Base-by-base conservation (phyloP, 2,888 invertebrate genomes). In the Kryphioiulus occultus region DNA sequence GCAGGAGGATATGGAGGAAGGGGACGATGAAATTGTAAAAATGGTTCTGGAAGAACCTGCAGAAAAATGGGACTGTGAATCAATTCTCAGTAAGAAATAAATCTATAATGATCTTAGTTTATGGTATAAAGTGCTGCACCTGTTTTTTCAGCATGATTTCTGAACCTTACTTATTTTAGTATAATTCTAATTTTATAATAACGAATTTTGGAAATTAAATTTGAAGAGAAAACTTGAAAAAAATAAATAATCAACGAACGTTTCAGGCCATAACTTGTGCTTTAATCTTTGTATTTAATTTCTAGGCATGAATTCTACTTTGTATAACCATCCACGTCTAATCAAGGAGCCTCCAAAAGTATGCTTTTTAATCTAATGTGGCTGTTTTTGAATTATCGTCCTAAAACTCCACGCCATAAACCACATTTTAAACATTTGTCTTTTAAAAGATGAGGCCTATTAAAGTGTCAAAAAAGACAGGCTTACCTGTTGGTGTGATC, bases 261-360 rank as follows among this genome's bases (percentile, higher is more conserved):
- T n/a, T n/a, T n/a, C n/a, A n/a, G n/a, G n/a, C n/a, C n/a, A n/a
- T n/a, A 1, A n/a, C 7, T 78, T 78, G 30, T 78, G 78, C 30
- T 78, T 26, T 15, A 26, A 15, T n/a, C 22, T 82, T 10, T n/a
- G n/a, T 82, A 5, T 26, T 83, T 83, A 83, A 53, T 47, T 84
- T 88, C 35, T 88, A 91, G 91, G 96, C 30, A 98, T 97, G 0
- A 97, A 97, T 91, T 98, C 98, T 10, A 98, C 95, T 91, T 93
- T 96, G 87, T 97, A 97, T 92, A 98, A 99, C 92, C 97, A 96
- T 92, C 99, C 99, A 0, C 96, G 96, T 91, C 90, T 97, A 32
- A 97, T 98, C 87, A 89, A 89, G 53, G 96, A 96, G 90, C 90
- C 91, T n/a, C 94, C 95, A 0, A 94, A 93, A 92, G 95, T 95